These are phyloP conservation scores for Pyrrhura leucotis DNA, from an alignment of 2,797 vertebrate genomes.

Conservation along the genomic window DNA sequence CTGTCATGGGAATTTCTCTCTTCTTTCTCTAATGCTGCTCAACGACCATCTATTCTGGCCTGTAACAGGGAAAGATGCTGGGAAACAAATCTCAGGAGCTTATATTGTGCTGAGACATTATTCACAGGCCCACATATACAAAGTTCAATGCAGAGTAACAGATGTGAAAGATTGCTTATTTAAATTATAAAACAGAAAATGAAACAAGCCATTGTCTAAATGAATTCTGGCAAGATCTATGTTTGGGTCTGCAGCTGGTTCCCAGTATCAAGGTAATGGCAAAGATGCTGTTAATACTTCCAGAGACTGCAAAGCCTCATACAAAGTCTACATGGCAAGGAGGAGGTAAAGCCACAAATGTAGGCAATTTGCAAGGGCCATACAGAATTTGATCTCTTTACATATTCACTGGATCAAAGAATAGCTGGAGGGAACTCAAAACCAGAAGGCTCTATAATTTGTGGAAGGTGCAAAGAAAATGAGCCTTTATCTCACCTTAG, in stretches of 20 bases:
- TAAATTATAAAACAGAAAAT: background rate
- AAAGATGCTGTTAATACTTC: background rate
- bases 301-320: background rate
- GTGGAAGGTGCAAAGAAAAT: background rate
- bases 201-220: background rate
- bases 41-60: background rate
- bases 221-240: background rate
- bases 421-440: background rate
- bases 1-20: background rate
- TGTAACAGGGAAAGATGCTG: background rate
- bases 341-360: background rate
- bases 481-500: background rate
- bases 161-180: background rate
- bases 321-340: background rate
- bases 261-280: background rate
- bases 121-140: background rate
- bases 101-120: fast-evolving
- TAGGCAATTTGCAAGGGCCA: background rate
- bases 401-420: background rate
- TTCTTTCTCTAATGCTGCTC: background rate
- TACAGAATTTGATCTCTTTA: background rate
- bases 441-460: background rate
- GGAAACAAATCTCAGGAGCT: background rate
- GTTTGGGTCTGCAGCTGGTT: background rate
- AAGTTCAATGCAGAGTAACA: background rate